Evolutionary conservation across 2,797 vertebrate genomes (phyloP), one percentile per base, ranked within the genome.

Genomic region (Fistularia tabacaria): DNA sequence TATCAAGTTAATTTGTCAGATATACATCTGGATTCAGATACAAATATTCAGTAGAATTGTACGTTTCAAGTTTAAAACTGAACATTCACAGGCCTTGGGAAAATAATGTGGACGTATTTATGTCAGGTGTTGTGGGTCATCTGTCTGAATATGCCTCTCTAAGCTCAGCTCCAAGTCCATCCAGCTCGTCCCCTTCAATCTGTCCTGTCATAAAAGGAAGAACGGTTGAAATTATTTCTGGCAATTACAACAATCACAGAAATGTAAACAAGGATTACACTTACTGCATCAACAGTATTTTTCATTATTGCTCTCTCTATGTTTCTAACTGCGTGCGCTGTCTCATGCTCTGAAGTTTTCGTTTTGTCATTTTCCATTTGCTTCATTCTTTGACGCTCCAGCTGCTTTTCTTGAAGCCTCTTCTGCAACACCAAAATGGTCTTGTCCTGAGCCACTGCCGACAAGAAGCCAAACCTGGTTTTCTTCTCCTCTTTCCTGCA

Each of bases 161-260:
- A 88, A 80, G 61, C 84, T 87, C 66, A 68, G 80, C 73, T 94
- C 90, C 84, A 94, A 14, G 45, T 92, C 84, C 62, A 77, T 83
- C 93, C 93, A 94, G 13, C 51, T 87, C 42, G 77, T 79, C 69
- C 79, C 75, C 46, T 90, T 84, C 47, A 60, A 46, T 58, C 56
- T 81, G 44, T 68, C 82, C 94, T 95, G 75, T 9, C 25, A 25
- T 25, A 25, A 25, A 25, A 25, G 25, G 25, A 25, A 25, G 2
- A 25, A 25, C 5, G 5, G 5, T 25, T 25, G 2, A 25, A 25
- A 25, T 25, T 25, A 25, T 25, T 25, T 25, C 25, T 25, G 25
- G 25, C 2, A 2, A 25, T 25, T 25, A 25, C 25, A 25, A 25
- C 2, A 25, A 25, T 25, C 25, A 25, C 25, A 25, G 25, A 25